These are phyloP conservation scores for Cygnus olor DNA, from an alignment of 2,797 vertebrate species.

Conservation along the genomic window DNA sequence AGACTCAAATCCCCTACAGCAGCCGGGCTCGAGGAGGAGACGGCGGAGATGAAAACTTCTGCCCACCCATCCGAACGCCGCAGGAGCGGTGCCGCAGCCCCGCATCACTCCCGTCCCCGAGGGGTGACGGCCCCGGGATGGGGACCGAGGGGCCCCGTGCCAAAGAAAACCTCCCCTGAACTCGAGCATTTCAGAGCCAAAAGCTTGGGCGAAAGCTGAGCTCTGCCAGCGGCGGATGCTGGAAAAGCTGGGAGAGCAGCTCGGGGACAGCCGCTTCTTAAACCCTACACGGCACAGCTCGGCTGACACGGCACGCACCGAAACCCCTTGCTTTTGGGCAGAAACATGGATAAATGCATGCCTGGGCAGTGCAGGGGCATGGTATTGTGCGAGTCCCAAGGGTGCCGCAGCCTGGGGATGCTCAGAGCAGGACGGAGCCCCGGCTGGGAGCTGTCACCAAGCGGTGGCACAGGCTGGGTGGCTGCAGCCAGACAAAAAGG, in stretches of 20 bases:
- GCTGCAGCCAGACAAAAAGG: neutral
- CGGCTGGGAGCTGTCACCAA: neutral
- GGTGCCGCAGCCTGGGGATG: neutral
- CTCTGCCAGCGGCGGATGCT: neutral
- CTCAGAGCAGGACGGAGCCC: neutral
- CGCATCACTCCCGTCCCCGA: neutral
- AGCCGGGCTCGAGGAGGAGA: neutral
- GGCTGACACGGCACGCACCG: fast-evolving
- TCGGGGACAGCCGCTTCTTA: neutral
- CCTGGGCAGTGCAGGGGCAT: fast-evolving
- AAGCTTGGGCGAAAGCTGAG: constrained; percentile 24
- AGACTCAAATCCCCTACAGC: neutral
- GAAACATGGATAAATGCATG: neutral
- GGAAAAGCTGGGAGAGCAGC: neutral
- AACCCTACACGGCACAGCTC: neutral
- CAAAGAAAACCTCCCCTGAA: constrained; percentile 63
- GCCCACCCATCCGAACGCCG: neutral
- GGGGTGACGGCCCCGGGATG: fast-evolving
- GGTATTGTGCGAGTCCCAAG: neutral
- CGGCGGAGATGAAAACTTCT: neutral
- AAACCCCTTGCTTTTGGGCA: neutral
- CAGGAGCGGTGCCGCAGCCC: neutral
- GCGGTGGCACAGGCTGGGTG: neutral
- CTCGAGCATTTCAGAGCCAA: neutral
- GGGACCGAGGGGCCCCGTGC: neutral